Evolutionary conservation across 2,888 invertebrate genomes (phyloP), one percentile per base, ranked within the genome.

Genomic region (Polyploca ridens): DNA sequence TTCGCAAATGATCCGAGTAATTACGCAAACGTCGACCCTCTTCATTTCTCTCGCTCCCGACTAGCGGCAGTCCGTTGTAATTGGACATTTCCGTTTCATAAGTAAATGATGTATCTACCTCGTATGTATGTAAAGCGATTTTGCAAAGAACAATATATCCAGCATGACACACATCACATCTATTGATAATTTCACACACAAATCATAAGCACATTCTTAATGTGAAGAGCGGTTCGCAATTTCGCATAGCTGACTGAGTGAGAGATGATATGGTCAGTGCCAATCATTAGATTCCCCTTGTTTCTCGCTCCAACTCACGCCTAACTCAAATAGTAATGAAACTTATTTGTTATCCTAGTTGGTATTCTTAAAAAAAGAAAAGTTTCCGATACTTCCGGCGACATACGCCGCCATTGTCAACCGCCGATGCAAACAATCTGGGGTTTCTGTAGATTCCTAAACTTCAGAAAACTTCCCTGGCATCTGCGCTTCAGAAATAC

Each of bases 11-110:
- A 93, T 93, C 93, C 90, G 83, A 88, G 88, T 91, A 93, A 93
- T 93, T 92, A 92, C 89, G 84, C 87, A 89, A 88, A 91, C 88
- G 93, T 92, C 93, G 87, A 93, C 93, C 93, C 93, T 93, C 90
- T 89, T 93, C 93, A 92, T 92, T 87, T 89, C 85, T 86, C 83
- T 75, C 81, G 76, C 81, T 82, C 71, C 69, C 76, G 77, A 75
- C 82, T 76, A 71, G 75, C 73, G 14, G 19, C 54, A 19, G 54
- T 79, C 81, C 80, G 67, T 79, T 79, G 78, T 90, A 90, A 90
- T 90, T 90, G 87, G 85, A 87, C 83, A 86, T 82, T 85, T 79
- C 83, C 73, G 75, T 79, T 81, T 77, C 76, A 76, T 41, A 75
- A 79, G 79, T 76, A 67, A 71, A 69, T 58, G 73, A 60, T 60